Evolutionary conservation across 2,888 invertebrate genomes (phyloP).

Genomic region (Gnatocerus cornutus): DNA sequence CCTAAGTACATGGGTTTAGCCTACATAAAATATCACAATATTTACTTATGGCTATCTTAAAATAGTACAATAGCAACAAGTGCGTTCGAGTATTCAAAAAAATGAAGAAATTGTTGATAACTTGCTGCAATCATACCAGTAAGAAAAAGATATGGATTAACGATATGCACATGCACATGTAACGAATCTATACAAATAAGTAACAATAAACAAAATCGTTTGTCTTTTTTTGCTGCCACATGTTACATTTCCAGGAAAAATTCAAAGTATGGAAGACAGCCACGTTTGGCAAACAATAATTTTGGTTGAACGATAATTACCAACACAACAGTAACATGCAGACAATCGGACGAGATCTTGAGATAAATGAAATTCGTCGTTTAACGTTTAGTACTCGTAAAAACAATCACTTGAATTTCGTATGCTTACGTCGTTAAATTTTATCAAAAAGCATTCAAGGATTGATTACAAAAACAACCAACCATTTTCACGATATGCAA

Average conservation of each 20-base stretch:
- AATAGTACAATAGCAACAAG: constrained; percentile 56
- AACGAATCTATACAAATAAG: constrained; percentile 15
- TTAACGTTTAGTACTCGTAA: constrained; percentile 17
- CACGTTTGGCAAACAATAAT: constrained; percentile 24
- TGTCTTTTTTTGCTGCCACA: constrained; percentile 23
- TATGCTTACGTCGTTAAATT: constrained; percentile 26
- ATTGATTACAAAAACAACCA: constrained; percentile 43
- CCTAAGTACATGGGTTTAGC: constrained; percentile 65
- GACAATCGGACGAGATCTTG: constrained; percentile 16
- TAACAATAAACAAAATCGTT: constrained; percentile 5
- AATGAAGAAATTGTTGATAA: constrained; percentile 46
- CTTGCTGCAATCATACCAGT: constrained; percentile 50
- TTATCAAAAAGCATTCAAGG: constrained; percentile 46
- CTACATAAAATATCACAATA: constrained; percentile 71
- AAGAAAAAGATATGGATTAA: constrained; percentile 54
- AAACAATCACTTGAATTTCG: constrained; percentile 35
- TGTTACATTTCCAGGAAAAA: constrained; percentile 8
- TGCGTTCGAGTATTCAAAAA: constrained; percentile 48
- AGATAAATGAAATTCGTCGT: constrained; percentile 33
- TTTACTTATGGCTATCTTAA: constrained; percentile 65
- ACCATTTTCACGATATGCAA: constrained; percentile 51
- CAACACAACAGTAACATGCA: constrained; percentile 7
- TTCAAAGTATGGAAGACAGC: constrained; percentile 25
- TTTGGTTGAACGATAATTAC: constrained; percentile 4
- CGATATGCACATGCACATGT: constrained; percentile 56